A percentile compares a stretch with the other conserved stretches of the same genome.
Evolutionary conservation across 2,888 invertebrate species (phyloP).

Genomic region (Anoncus sp.): DNA sequence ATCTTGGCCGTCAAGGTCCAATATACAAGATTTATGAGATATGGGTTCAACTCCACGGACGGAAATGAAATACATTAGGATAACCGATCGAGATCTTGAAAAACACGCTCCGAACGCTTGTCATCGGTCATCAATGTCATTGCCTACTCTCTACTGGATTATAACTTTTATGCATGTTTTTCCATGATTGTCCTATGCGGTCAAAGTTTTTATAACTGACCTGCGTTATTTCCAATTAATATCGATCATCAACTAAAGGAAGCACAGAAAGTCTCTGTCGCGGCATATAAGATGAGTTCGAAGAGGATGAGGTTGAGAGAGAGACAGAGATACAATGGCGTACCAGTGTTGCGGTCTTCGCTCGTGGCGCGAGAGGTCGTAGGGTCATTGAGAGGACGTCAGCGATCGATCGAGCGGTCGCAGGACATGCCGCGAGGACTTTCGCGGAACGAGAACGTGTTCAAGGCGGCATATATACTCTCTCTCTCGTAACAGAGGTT

Average conservation of each 20-base stretch:
- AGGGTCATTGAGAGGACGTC: constrained; percentile 50
- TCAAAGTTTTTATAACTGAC: constrained; percentile 1
- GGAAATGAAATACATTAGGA: constrained; percentile 44
- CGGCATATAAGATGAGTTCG: neutral
- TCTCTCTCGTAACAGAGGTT: constrained; percentile 34
- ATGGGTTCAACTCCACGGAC: constrained; percentile 10
- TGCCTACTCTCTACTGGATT: constrained; percentile 20
- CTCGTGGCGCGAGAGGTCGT: constrained; percentile 45
- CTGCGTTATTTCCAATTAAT: constrained; percentile 8
- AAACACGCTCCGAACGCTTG: constrained; percentile 20
- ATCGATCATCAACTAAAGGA: neutral
- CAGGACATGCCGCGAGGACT: constrained; percentile 24
- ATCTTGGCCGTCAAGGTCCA: constrained; percentile 11
- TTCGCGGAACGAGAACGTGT: constrained; percentile 17
- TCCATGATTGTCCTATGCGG: neutral
- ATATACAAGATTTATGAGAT: constrained; percentile 40
- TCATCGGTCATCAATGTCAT: constrained; percentile 21
- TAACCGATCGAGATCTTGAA: constrained; percentile 33
- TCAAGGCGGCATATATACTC: constrained; percentile 1
- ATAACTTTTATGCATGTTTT: neutral
- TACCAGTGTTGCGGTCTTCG: constrained; percentile 18
- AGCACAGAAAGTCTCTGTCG: neutral
- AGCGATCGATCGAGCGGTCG: constrained; percentile 52
- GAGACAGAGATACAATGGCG: constrained; percentile 11
- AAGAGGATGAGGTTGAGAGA: neutral